phyloP scores from a whole-genome alignment of 1,140 invertebrate species.

The Hesperophylax magnus region DNA sequence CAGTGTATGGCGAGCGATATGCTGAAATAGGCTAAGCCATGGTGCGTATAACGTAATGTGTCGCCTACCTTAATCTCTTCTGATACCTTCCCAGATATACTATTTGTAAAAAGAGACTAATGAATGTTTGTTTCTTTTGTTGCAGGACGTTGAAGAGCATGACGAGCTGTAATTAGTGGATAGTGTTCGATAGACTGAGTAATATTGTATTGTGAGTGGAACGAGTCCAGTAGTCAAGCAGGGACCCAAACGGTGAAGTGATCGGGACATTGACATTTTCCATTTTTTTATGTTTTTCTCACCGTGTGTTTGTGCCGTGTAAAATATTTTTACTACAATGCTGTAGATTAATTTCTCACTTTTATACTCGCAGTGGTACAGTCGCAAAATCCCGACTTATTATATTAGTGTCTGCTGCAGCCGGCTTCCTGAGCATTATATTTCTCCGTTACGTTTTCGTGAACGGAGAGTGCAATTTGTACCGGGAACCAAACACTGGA shows the following conservation, averaged over 20 bases:
- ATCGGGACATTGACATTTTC: slow-evolving; percentile 42
- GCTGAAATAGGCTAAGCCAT: too few species aligned
- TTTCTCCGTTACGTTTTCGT: slow-evolving; percentile 51
- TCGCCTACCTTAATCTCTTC: too few species aligned
- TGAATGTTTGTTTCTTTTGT: slow-evolving; percentile 55
- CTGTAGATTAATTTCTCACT: slow-evolving; percentile 45
- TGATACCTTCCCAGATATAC: neutral
- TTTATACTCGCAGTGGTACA: slow-evolving; percentile 46
- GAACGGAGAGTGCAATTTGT: slow-evolving; percentile 18
- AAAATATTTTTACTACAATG: slow-evolving; percentile 47
- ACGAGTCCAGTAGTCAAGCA: neutral
- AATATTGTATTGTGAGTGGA: slow-evolving; percentile 39
- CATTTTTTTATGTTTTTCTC: slow-evolving; percentile 45
- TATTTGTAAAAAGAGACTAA: slow-evolving; percentile 2
- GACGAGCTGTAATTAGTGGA: slow-evolving; percentile 74
- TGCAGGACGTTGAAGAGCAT: slow-evolving; percentile 72
- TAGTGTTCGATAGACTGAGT: slow-evolving; percentile 29
- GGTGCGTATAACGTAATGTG: too few species aligned
- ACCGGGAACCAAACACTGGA: too few species aligned
- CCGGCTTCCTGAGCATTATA: neutral
- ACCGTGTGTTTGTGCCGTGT: slow-evolving; percentile 49
- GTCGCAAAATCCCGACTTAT: slow-evolving; percentile 4
- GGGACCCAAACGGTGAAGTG: slow-evolving; percentile 41
- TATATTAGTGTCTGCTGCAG: neutral
- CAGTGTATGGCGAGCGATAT: too few species aligned